phyloP scores from a whole-genome alignment of 1,140 invertebrate genomes.

The Sycophila sp. region DNA sequence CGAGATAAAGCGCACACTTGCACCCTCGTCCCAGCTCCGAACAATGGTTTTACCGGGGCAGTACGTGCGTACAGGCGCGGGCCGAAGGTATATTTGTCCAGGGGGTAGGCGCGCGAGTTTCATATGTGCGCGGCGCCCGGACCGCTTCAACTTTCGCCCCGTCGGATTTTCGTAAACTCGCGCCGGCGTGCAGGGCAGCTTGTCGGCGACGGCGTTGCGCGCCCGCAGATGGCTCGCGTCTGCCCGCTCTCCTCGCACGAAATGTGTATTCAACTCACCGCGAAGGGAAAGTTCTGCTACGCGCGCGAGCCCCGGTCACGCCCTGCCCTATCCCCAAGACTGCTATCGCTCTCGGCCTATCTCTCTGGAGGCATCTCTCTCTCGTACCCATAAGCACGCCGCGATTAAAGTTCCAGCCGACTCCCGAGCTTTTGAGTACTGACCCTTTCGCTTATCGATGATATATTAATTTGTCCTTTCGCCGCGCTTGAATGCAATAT shows the following conservation, averaged over 20 bases:
- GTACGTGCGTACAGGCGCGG: neutral
- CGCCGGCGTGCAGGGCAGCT: neutral
- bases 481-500: neutral
- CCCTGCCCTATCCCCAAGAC: neutral
- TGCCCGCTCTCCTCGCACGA: neutral
- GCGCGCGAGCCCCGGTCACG: neutral
- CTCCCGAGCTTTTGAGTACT: neutral
- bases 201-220: neutral
- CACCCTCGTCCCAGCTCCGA: neutral
- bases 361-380: too few relatives aligned
- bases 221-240: neutral
- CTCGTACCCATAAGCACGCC: too few relatives aligned
- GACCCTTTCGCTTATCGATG: constrained; percentile 39
- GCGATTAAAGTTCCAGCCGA: constrained; percentile 27
- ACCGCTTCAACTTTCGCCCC: constrained; percentile 2
- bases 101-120: neutral
- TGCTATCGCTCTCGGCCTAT: neutral
- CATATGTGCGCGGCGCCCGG: neutral
- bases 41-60: constrained; percentile 11
- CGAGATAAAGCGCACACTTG: neutral
- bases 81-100: neutral
- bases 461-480: constrained; percentile 19
- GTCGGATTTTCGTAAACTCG: constrained; percentile 16
- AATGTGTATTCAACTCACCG: constrained; percentile 7
- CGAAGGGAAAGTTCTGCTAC: neutral